Evolutionary conservation across 2,113 vertebrate species (phyloP), one percentile per base, ranked within the genome.

Genomic region (Indicator indicator): DNA sequence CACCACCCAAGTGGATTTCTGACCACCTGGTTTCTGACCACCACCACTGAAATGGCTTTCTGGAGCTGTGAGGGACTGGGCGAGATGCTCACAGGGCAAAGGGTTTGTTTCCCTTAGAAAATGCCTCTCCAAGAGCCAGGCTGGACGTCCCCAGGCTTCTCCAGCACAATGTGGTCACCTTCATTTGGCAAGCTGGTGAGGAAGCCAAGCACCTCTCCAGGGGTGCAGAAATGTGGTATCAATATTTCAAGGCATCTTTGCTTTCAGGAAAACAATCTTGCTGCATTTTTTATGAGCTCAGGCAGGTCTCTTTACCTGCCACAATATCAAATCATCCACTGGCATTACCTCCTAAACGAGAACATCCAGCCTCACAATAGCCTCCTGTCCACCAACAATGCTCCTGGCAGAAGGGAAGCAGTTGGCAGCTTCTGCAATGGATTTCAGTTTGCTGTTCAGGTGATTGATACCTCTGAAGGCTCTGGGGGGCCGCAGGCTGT

Each of bases 281-380:
- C 83, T 97, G 93, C 96, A 97, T 94, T n/a, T 96, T 97, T 97
- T 6, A 97, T 96, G 16, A 90, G 79, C 46, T 12, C 23, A 89
- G 79, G 36, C 70, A 42, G 62, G 50, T 97, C 83, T 70, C 90
- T 73, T 95, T 89, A n/a, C 90, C n/a, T 50, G 88, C 88, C 55
- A 2, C 83, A 73, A 52, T 17, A 5, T 30, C 5, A 9, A 27
- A 56, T 64, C 36, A 2, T 10, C 55, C 6, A 26, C 33, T 28
- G 32, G 69, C 20, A 1, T 63, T 80, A 65, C 80, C 40, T 48
- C 74, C 67, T 16, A 8, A 69, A 60, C 1, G 80, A 85, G 86
- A 65, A 90, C 90, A 89, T 3, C 15, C 40, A 2, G n/a, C n/a
- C 13, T 11, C 72, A 94, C 92, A 88, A 74, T 56, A 78, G 64